Percentiles rank a stretch among this genome's conserved stretches.
Conservation (phyloP, 2,888 invertebrate species). For the Andrena hattorfiana region DNA sequence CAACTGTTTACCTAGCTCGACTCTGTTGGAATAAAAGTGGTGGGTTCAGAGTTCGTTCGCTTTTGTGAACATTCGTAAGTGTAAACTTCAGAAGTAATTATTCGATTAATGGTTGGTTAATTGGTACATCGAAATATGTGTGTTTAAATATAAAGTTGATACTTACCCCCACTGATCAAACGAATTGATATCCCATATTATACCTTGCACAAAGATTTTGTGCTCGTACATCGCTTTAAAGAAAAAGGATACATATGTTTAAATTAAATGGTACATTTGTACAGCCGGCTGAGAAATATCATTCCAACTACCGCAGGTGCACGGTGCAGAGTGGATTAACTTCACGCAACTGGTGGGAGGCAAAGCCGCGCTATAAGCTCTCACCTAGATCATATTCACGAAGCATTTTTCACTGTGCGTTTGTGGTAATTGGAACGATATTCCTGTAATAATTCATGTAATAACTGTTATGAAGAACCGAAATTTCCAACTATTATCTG, state of each 20-base stretch:
- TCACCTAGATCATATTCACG: no score
- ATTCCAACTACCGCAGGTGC: no score
- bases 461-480: no score
- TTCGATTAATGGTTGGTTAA: neutral
- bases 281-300: neutral
- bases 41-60: neutral
- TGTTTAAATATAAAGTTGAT: neutral
- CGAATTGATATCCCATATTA: slow-evolving; percentile 99
- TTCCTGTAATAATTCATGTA: no score
- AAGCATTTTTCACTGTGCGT: no score
- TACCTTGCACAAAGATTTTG: slow-evolving; percentile 99
- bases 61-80: neutral
- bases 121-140: no score
- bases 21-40: slow-evolving; percentile 86
- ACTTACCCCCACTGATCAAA: slow-evolving; percentile 99
- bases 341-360: no score
- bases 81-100: neutral
- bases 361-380: no score
- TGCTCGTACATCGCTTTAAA: slow-evolving; percentile 97
- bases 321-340: no score
- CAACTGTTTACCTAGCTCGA: slow-evolving; percentile 98
- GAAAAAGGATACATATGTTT: slow-evolving; percentile 6
- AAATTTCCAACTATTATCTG: no score
- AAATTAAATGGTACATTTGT: slow-evolving; percentile 6
- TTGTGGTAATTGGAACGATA: no score